These are phyloP conservation scores for Cantharis lateralis DNA, from an alignment of 2,888 invertebrate genomes.

Conservation along the genomic window DNA sequence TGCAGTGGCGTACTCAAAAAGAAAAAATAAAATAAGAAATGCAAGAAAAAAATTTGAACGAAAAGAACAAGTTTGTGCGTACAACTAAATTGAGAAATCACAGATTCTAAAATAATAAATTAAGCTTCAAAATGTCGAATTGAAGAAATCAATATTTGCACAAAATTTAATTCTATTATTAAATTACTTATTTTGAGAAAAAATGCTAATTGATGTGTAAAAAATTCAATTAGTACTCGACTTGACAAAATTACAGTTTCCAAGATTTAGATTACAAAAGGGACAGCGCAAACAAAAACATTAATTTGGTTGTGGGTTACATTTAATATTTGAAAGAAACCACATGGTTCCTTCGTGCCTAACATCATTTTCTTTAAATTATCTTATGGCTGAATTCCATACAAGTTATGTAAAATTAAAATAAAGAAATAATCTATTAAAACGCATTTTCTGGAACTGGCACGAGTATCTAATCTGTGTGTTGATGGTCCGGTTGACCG, in stretches of 20 bases:
- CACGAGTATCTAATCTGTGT: not conserved
- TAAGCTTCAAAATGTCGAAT: not conserved
- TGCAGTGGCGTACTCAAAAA: not conserved
- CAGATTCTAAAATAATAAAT: not conserved
- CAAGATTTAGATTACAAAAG: not conserved
- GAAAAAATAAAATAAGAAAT: not conserved
- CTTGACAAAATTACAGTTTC: not conserved
- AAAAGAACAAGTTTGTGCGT: not conserved
- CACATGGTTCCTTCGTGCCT: not conserved
- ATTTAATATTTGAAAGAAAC: not conserved
- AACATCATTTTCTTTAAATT: not conserved
- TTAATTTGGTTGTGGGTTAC: not conserved
- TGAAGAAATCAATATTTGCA: not conserved
- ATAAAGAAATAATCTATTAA: not conserved
- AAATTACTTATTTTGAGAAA: not conserved
- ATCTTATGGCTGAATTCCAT: not conserved
- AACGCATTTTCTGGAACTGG: not conserved
- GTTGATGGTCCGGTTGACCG: not conserved
- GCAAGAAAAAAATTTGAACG: not conserved
- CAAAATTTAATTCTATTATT: not conserved
- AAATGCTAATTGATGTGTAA: not conserved
- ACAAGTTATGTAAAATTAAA: not conserved
- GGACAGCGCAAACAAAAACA: not conserved
- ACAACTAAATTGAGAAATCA: not conserved
- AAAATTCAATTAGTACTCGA: not conserved